Evolutionary conservation across 2,797 vertebrate genomes (phyloP).

Genomic region (Lagodon rhomboides): DNA sequence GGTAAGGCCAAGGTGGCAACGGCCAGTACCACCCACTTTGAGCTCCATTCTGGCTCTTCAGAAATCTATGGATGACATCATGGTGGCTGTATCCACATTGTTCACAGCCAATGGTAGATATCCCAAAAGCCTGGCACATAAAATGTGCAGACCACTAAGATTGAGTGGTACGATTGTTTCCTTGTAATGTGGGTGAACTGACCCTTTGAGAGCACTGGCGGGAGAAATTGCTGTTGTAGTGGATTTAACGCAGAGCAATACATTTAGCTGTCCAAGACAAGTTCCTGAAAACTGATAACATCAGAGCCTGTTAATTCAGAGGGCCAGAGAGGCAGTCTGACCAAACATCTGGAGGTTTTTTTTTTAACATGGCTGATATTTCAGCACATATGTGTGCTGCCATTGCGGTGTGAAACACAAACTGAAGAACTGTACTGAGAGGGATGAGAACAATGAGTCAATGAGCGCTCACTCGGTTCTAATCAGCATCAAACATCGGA

Average conservation of each 20-base stretch:
- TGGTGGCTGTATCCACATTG: too few relatives aligned
- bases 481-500: conserved; percentile 29
- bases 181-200: not conserved
- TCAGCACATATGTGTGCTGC: not conserved
- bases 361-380: not conserved
- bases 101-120: not conserved
- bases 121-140: not conserved
- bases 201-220: not conserved
- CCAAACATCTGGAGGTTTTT: conserved; percentile 2
- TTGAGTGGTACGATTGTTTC: not conserved
- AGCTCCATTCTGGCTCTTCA: too few relatives aligned
- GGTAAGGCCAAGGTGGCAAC: too few relatives aligned
- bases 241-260: not conserved
- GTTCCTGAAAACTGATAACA: conserved; percentile 1
- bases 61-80: too few relatives aligned
- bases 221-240: conserved; percentile 4
- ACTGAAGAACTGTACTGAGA: conserved; percentile 3
- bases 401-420: not conserved
- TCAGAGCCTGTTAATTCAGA: conserved; percentile 4
- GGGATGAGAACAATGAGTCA: conserved; percentile 7
- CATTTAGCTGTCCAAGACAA: not conserved
- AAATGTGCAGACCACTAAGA: not conserved
- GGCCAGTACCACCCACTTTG: too few relatives aligned
- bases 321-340: conserved; percentile 1
- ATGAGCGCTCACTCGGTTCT: not conserved